Evolutionary conservation across 2,888 invertebrate species (phyloP).

Genomic region (Pyrrhosoma nymphula): DNA sequence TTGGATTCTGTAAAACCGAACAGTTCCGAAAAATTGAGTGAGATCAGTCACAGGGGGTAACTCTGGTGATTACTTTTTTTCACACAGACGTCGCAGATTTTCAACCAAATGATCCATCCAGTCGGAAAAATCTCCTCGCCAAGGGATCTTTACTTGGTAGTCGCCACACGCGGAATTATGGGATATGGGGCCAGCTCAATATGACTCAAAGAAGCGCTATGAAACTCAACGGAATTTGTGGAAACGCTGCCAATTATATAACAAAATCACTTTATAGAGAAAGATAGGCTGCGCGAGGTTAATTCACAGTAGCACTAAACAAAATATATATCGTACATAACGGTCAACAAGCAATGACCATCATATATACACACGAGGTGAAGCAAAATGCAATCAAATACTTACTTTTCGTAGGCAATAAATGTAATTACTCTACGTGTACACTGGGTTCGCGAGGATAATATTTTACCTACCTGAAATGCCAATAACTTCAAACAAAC

Average conservation of each 20-base stretch:
- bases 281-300: no score
- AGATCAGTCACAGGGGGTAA: neutral
- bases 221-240: neutral
- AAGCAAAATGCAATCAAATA: neutral
- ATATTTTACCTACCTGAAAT: neutral
- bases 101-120: neutral
- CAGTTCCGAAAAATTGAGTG: neutral
- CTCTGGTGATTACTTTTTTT: neutral
- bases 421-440: neutral
- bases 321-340: neutral
- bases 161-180: neutral
- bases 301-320: neutral
- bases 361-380: neutral
- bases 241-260: neutral
- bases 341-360: neutral
- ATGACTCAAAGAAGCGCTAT: neutral
- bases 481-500: neutral
- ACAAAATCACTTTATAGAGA: neutral
- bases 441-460: neutral
- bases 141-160: neutral
- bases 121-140: neutral
- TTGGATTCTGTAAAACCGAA: neutral
- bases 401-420: neutral
- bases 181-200: neutral
- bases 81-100: slow-evolving; percentile 1